phyloP scores from a whole-genome alignment of 2,888 invertebrate genomes.

The Brenthis daphne region DNA sequence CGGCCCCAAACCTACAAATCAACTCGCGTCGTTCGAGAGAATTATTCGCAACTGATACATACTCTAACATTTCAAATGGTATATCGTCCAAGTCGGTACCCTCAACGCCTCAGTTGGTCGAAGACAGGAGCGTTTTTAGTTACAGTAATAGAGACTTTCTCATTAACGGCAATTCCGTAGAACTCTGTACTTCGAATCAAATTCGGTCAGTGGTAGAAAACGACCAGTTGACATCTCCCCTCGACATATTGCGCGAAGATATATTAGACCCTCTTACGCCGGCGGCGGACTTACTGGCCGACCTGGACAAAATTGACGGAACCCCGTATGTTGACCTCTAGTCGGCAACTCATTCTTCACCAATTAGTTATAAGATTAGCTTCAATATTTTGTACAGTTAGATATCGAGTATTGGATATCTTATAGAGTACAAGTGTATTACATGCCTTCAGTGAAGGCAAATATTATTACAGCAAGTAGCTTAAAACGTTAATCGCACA shows the following conservation, averaged over 20 bases:
- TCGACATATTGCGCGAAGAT: slow-evolving; percentile 73
- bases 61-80: slow-evolving; percentile 67
- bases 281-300: slow-evolving; percentile 66
- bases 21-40: slow-evolving; percentile 69
- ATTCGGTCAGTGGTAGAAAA: slow-evolving; percentile 59
- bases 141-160: slow-evolving; percentile 84
- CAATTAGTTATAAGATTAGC: slow-evolving; percentile 46
- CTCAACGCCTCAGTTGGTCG: slow-evolving; percentile 85
- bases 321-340: slow-evolving; percentile 77
- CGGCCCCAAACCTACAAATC: slow-evolving; percentile 64
- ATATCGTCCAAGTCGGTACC: slow-evolving; percentile 89
- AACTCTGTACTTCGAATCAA: slow-evolving; percentile 60
- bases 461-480: slow-evolving; percentile 55
- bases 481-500: slow-evolving; percentile 59
- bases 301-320: slow-evolving; percentile 74
- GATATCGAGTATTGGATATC: slow-evolving; percentile 66
- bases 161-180: slow-evolving; percentile 84
- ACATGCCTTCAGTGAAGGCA: slow-evolving; percentile 79
- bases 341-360: slow-evolving; percentile 53
- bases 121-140: slow-evolving; percentile 80
- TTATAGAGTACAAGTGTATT: slow-evolving; percentile 70
- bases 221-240: slow-evolving; percentile 62
- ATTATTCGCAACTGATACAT: slow-evolving; percentile 60
- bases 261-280: slow-evolving; percentile 69
- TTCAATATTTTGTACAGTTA: slow-evolving; percentile 60